Conservation (phyloP, 2,888 invertebrate species). For the Eretmocerus hayati region DNA sequence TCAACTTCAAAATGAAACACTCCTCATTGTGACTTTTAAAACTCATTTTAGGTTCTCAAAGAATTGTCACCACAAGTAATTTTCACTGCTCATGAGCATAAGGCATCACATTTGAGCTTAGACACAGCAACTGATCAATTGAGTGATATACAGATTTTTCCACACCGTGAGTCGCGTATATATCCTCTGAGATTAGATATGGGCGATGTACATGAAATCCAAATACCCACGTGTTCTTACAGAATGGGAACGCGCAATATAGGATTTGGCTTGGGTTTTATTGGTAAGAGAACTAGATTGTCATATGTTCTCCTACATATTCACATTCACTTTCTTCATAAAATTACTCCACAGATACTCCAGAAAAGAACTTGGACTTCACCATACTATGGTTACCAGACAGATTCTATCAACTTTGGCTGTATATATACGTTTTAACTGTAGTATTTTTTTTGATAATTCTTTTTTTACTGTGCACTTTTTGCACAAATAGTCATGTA, state of each 20-base stretch:
- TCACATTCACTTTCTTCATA: not conserved
- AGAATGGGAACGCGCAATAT: slow-evolving; percentile 86
- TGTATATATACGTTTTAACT: slow-evolving; percentile 49
- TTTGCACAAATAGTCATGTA: slow-evolving; percentile 30
- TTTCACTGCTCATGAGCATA: slow-evolving; percentile 65
- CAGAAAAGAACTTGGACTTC: slow-evolving; percentile 55
- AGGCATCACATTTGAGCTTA: slow-evolving; percentile 53
- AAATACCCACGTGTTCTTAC: slow-evolving; percentile 92
- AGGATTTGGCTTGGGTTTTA: slow-evolving; percentile 77
- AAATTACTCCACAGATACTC: slow-evolving; percentile 52
- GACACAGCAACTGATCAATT: slow-evolving; percentile 41
- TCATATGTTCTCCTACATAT: too few species aligned
- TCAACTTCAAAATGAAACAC: slow-evolving; percentile 3
- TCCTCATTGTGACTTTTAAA: slow-evolving; percentile 18
- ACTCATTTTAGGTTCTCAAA: slow-evolving; percentile 57
- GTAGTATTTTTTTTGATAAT: slow-evolving; percentile 33
- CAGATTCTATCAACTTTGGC: slow-evolving; percentile 58
- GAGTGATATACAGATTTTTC: slow-evolving; percentile 39
- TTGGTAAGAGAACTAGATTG: slow-evolving; percentile 53
- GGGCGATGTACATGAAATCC: slow-evolving; percentile 62
- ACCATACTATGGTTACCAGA: slow-evolving; percentile 74
- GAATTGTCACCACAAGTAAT: slow-evolving; percentile 62
- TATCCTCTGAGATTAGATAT: slow-evolving; percentile 47
- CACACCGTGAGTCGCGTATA: slow-evolving; percentile 41
- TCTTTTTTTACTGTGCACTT: slow-evolving; percentile 30